Base-by-base conservation (phyloP, 2,888 invertebrate genomes). In the Aspidiotus destructor region DNA sequence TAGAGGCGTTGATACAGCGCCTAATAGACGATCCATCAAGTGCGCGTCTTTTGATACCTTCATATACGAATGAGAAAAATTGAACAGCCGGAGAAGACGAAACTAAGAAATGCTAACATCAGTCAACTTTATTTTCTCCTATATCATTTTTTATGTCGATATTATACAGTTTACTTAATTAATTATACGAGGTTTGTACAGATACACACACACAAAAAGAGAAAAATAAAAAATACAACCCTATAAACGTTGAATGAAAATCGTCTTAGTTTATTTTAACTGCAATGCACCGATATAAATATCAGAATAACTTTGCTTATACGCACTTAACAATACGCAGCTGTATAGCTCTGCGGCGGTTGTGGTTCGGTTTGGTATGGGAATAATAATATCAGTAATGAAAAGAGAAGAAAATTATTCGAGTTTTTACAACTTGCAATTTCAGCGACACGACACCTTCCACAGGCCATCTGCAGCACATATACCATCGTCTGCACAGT, bases 401-500 rank as follows among this genome's bases (percentile, higher is more conserved):
- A 28, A 28, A 28, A 28, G 5, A 28, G 5, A 28, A 28, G 5
- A 5, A 28, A 28, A 28, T 28, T 28, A 28, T 28, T 28, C 28
- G 5, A 28, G 28, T 28, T 28, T 28, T 28, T 28, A 28, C 41
- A 54, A 54, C 41, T 67, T 67, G 17, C 41, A 41, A 65, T 71
- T 72, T 53, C 73, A 75, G 75, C 73, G 75, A 48, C 75, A 75
- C 70, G 75, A 74, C 58, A 73, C 70, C n/a, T 85, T 81, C 77
- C 86, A 87, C 79, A 80, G 87, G 69, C 87, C 86, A 53, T 28
- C 28, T 28, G 28, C 28, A 28, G 28, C 28, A 28, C 28, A 28
- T 28, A 28, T 28, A 28, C 28, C 28, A 28, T 28, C 28, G 28
- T 28, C 28, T 3, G 28, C 28, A 28, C 28, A 73, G 71, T 28